Conservation (phyloP, 2,113 vertebrate species). For the Cyanistes caeruleus region DNA sequence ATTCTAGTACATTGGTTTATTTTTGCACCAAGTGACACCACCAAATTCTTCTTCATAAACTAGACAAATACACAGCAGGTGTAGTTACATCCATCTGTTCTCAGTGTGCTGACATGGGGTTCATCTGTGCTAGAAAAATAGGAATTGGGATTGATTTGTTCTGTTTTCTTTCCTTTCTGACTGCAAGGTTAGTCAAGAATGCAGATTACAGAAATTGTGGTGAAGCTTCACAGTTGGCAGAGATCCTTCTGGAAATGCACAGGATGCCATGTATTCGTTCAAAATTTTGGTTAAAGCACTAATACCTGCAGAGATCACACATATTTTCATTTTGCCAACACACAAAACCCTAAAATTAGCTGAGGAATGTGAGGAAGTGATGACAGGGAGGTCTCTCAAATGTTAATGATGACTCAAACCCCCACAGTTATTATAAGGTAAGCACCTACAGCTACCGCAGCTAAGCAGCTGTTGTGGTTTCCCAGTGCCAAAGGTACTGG, state of each 20-base stretch:
- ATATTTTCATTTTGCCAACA: not conserved
- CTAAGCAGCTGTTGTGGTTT: not conserved
- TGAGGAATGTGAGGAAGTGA: not conserved
- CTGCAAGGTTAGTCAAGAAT: not conserved
- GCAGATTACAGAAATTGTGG: not conserved
- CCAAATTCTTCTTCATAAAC: not conserved
- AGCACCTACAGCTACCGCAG: not conserved
- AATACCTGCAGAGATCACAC: not conserved
- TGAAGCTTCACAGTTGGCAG: not conserved
- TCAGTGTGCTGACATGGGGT: not conserved
- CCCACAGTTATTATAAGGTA: not conserved
- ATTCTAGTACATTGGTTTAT: not conserved
- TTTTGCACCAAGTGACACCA: not conserved
- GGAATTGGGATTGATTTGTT: not conserved
- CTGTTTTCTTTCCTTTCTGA: not conserved
- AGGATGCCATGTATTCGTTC: fast-evolving
- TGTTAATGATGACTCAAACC: not conserved
- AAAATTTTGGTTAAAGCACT: not conserved
- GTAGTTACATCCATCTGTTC: not conserved
- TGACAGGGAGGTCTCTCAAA: not conserved
- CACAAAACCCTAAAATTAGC: not conserved
- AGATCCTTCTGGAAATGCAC: not conserved
- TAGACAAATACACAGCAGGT: conserved; percentile 20
- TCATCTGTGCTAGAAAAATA: not conserved
- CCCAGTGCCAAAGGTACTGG: not conserved